A percentile compares a stretch with the other conserved stretches of the same genome.
Conservation (phyloP, 2,888 invertebrate genomes). For the Pyrgus malvae region DNA sequence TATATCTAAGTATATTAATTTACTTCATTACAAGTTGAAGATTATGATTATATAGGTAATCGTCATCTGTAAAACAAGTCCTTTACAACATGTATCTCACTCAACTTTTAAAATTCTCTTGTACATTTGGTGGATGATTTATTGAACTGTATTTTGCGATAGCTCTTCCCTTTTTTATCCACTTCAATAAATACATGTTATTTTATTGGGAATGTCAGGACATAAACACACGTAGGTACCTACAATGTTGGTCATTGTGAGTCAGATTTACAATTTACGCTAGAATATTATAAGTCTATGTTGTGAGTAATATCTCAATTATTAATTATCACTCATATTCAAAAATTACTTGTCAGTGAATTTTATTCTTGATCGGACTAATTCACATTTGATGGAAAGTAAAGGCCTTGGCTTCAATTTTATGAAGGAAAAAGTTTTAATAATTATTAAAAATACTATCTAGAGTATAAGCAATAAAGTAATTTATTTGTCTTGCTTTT, state of each 20-base stretch:
- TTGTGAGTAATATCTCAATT: slow-evolving; percentile 12
- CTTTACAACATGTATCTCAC: neutral
- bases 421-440: too few species aligned
- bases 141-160: slow-evolving; percentile 20
- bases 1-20: too few species aligned
- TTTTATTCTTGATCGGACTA: slow-evolving; percentile 4
- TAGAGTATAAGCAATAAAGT: too few species aligned
- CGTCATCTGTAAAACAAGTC: neutral
- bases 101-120: slow-evolving; percentile 22
- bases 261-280: too few species aligned
- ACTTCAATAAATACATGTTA: slow-evolving; percentile 23
- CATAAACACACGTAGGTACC: slow-evolving; percentile 16
- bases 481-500: too few species aligned
- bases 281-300: too few species aligned
- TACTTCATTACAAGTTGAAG: too few species aligned
- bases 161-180: slow-evolving; percentile 23
- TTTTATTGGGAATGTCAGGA: slow-evolving; percentile 14
- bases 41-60: too few species aligned
- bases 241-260: slow-evolving; percentile 16
- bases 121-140: slow-evolving; percentile 20
- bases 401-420: too few species aligned
- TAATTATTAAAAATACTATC: too few species aligned
- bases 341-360: slow-evolving; percentile 17
- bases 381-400: too few species aligned
- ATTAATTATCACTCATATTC: slow-evolving; percentile 1